A percentile compares a stretch with the other conserved stretches of the same genome.
phyloP scores from a whole-genome alignment of 2,797 vertebrate species.

The Lycodopsis pacificus region DNA sequence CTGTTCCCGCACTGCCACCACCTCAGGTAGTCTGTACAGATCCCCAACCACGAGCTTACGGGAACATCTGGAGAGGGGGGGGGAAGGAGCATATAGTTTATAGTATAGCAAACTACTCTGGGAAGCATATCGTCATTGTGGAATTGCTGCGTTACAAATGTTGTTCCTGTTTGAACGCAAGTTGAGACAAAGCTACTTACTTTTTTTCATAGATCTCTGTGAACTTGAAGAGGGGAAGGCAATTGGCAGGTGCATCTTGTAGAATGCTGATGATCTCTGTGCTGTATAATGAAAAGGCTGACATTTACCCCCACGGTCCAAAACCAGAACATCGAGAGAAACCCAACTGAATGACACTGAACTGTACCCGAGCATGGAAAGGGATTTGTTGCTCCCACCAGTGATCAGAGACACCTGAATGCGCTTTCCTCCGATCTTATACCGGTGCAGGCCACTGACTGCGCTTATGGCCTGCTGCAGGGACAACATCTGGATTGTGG shows the following conservation, averaged over 20 bases:
- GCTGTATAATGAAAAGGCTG: slow-evolving; percentile 74
- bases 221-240: slow-evolving; percentile 96
- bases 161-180: not conserved
- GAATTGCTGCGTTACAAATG: not conserved
- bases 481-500: slow-evolving; percentile 91
- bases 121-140: not conserved
- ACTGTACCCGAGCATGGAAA: slow-evolving; percentile 90
- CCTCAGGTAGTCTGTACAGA: slow-evolving; percentile 91
- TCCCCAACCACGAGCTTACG: slow-evolving; percentile 91
- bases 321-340: not conserved
- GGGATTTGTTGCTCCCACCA: slow-evolving; percentile 89
- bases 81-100: not conserved
- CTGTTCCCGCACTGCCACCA: slow-evolving; percentile 92
- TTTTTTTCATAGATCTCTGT: slow-evolving; percentile 97
- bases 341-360: accelerated
- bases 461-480: slow-evolving; percentile 94
- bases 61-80: slow-evolving; percentile 84
- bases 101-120: not conserved
- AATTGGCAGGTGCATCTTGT: slow-evolving; percentile 95
- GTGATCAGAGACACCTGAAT: slow-evolving; percentile 95
- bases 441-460: slow-evolving; percentile 91
- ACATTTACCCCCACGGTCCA: not conserved
- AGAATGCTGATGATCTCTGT: slow-evolving; percentile 92
- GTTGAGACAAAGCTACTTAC: slow-evolving; percentile 76
- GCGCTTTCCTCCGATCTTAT: slow-evolving; percentile 95